These are phyloP conservation scores for Drosophila peninsularis DNA, from an alignment of 2,888 invertebrate genomes.

Conservation along the genomic window DNA sequence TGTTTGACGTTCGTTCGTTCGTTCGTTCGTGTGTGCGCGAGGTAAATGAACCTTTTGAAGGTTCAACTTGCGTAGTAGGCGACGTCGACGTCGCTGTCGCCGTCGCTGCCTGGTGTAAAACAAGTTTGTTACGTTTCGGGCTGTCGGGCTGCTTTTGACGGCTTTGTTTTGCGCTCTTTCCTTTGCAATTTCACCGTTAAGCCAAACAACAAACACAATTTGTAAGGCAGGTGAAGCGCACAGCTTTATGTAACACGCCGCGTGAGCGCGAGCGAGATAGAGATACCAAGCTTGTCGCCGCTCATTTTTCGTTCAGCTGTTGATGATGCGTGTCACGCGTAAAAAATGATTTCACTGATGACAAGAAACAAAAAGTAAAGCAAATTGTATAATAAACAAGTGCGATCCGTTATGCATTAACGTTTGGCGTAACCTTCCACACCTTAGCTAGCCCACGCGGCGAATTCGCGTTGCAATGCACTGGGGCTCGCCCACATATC, in stretches of 20 bases:
- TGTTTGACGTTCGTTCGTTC: slow-evolving; percentile 33
- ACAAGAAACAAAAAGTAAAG: slow-evolving; percentile 32
- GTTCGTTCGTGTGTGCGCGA: slow-evolving; percentile 43
- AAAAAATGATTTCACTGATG: slow-evolving; percentile 71
- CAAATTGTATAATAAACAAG: slow-evolving; percentile 64
- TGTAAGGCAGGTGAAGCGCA: slow-evolving; percentile 70
- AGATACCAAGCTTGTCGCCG: slow-evolving; percentile 25
- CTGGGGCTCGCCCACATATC: slow-evolving; percentile 37
- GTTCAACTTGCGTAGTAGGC: slow-evolving; percentile 83
- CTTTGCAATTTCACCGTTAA: slow-evolving; percentile 81
- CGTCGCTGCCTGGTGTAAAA: slow-evolving; percentile 59
- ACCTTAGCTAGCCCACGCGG: slow-evolving; percentile 34
- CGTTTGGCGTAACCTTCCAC: slow-evolving; percentile 42
- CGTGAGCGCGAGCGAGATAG: neutral
- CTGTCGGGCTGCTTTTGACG: slow-evolving; percentile 34
- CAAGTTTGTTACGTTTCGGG: slow-evolving; percentile 78
- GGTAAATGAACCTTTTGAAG: slow-evolving; percentile 85
- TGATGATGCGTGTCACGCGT: slow-evolving; percentile 70
- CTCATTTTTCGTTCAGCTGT: slow-evolving; percentile 17
- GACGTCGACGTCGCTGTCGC: slow-evolving; percentile 36
- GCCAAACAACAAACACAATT: slow-evolving; percentile 41
- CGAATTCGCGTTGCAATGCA: slow-evolving; percentile 1
- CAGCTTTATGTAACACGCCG: slow-evolving; percentile 60
- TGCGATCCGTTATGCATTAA: slow-evolving; percentile 19
- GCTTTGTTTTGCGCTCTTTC: slow-evolving; percentile 60